phyloP scores from a whole-genome alignment of 2,888 invertebrate genomes.

The Pegoplata infirma region DNA sequence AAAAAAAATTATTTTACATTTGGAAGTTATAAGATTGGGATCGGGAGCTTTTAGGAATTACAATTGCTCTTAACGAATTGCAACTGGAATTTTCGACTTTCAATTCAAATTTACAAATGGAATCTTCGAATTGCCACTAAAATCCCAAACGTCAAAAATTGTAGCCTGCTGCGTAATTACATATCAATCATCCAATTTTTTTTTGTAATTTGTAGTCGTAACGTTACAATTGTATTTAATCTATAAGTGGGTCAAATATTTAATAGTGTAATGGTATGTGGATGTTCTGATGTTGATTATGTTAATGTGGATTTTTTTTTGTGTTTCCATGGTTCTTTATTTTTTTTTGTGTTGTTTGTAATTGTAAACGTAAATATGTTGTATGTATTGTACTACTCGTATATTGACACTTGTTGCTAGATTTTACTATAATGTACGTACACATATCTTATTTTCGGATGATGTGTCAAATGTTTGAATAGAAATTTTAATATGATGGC shows the following conservation, averaged over 20 bases:
- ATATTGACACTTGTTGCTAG: slow-evolving; percentile 45
- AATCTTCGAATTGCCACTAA: too few species aligned
- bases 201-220: neutral
- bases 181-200: too few species aligned
- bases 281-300: neutral
- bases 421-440: too few species aligned
- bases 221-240: neutral
- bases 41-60: too few species aligned
- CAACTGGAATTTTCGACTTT: too few species aligned
- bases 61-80: too few species aligned
- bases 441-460: slow-evolving; percentile 2
- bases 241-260: neutral
- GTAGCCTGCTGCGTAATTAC: too few species aligned
- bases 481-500: slow-evolving; percentile 37
- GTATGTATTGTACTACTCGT: neutral
- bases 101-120: too few species aligned
- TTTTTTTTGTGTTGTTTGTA: slow-evolving; percentile 4
- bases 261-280: neutral
- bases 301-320: neutral
- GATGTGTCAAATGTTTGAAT: slow-evolving; percentile 12
- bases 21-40: too few species aligned
- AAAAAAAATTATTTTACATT: too few species aligned
- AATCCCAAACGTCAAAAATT: too few species aligned
- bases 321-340: slow-evolving; percentile 3
- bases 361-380: slow-evolving; percentile 30